Conservation (phyloP, 2,113 vertebrate genomes). For the Hemibagrus wyckioides region DNA sequence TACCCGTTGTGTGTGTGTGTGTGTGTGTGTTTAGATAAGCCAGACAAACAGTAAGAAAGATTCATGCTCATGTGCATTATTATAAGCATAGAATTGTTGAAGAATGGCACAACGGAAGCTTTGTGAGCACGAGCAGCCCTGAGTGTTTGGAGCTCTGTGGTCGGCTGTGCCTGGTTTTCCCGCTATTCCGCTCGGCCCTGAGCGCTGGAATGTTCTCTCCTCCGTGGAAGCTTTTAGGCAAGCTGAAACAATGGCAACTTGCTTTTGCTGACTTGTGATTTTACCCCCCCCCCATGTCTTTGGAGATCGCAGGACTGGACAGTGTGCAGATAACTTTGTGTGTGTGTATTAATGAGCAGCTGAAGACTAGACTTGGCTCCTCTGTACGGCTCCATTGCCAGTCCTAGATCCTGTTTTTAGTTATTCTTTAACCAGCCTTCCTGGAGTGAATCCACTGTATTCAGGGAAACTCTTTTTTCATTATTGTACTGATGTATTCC, state of each 20-base stretch:
- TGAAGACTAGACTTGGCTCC: conserved; percentile 27
- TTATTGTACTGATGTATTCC: not conserved
- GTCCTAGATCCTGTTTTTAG: conserved; percentile 41
- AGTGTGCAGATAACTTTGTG: conserved; percentile 17
- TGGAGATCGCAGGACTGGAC: conserved; percentile 42
- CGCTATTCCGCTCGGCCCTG: not conserved
- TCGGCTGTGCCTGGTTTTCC: not conserved
- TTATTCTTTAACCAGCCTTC: conserved; percentile 34
- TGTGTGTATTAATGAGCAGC: conserved; percentile 45
- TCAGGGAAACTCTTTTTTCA: conserved; percentile 17
- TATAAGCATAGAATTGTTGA: conserved; percentile 8
- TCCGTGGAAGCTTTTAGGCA: conserved; percentile 24
- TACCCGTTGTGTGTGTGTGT: not conserved
- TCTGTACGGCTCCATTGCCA: conserved; percentile 22
- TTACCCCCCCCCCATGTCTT: not conserved
- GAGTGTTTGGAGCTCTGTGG: not conserved
- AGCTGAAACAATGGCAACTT: conserved; percentile 42
- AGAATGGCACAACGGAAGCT: conserved; percentile 13
- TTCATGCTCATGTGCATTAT: not conserved
- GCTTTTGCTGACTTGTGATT: conserved; percentile 45
- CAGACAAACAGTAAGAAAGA: not conserved
- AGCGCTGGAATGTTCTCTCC: conserved; percentile 24
- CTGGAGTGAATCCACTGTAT: conserved; percentile 19
- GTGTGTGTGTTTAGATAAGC: not conserved
- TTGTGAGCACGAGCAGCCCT: not conserved